phyloP scores from a whole-genome alignment of 2,797 vertebrate species.

The Pempheris klunzingeri region DNA sequence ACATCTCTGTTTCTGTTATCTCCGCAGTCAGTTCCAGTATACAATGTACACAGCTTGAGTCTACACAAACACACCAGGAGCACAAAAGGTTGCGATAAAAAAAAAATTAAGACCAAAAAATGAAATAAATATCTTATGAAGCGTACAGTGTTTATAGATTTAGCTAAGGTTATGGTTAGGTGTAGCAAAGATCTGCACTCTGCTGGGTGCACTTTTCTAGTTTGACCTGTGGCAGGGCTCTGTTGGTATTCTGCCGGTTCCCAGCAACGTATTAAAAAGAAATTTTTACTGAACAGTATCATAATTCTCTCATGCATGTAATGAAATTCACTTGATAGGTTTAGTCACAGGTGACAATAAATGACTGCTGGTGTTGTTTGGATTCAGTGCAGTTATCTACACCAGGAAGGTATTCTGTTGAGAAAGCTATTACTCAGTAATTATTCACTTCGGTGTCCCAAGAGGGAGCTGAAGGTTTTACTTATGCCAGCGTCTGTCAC shows the following conservation, averaged over 20 bases:
- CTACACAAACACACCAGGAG: no score
- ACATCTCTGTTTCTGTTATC: no score
- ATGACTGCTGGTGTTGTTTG: not conserved
- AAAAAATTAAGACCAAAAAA: no score
- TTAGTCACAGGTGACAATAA: slow-evolving; percentile 11
- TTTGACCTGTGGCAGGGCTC: no score
- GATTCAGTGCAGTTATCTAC: not conserved
- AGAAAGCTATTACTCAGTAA: not conserved
- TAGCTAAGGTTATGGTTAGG: no score
- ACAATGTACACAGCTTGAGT: no score
- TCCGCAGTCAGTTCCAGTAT: no score
- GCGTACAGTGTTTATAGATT: no score
- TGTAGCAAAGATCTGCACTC: no score
- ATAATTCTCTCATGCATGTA: slow-evolving; percentile 32
- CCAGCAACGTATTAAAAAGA: not conserved
- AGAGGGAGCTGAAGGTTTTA: not conserved
- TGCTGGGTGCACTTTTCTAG: no score
- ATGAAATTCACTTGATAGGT: slow-evolving; percentile 14
- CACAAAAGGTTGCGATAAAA: no score
- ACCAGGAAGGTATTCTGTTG: slow-evolving; percentile 2
- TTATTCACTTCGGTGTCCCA: not conserved
- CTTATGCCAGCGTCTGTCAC: not conserved
- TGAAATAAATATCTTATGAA: no score
- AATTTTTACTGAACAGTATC: slow-evolving; percentile 9
- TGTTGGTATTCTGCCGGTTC: slow-evolving; percentile 4